These are phyloP conservation scores for Lasioglossum calceatum DNA, from an alignment of 2,888 invertebrate genomes.

Conservation along the genomic window DNA sequence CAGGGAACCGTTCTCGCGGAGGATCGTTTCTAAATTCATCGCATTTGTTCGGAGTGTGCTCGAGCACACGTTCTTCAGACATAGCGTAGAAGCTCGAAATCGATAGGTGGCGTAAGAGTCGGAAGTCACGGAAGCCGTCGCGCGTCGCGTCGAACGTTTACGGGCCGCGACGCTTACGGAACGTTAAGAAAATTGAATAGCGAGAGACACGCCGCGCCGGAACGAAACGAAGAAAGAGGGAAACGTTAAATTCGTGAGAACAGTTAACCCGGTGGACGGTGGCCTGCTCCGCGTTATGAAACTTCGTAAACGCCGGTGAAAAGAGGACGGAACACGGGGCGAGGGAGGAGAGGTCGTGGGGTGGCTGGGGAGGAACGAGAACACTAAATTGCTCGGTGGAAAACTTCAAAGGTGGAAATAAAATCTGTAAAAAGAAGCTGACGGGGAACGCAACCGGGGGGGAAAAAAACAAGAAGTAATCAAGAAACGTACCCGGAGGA, in stretches of 20 bases:
- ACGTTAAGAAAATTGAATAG: slow-evolving; percentile 54
- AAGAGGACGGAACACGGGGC: slow-evolving; percentile 19
- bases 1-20: not conserved
- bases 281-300: slow-evolving; percentile 47
- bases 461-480: slow-evolving; percentile 69
- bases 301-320: slow-evolving; percentile 64
- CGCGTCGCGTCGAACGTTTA: slow-evolving; percentile 10
- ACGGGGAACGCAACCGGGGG: slow-evolving; percentile 57
- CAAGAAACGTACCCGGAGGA: slow-evolving; percentile 70
- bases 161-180: slow-evolving; percentile 12
- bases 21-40: not conserved
- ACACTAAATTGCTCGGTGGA: slow-evolving; percentile 57
- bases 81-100: slow-evolving; percentile 11
- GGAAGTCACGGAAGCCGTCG: slow-evolving; percentile 37
- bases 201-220: not conserved
- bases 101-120: slow-evolving; percentile 42
- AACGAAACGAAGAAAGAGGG: not conserved
- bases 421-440: slow-evolving; percentile 69
- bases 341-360: not conserved
- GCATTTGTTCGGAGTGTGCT: not conserved
- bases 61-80: not conserved
- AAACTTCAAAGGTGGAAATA: slow-evolving; percentile 68
- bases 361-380: slow-evolving; percentile 15
- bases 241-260: slow-evolving; percentile 56
- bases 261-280: slow-evolving; percentile 50